These are phyloP conservation scores for Melanotaenia maccullochi DNA, from an alignment of 2,797 vertebrate species.

Conservation along the genomic window DNA sequence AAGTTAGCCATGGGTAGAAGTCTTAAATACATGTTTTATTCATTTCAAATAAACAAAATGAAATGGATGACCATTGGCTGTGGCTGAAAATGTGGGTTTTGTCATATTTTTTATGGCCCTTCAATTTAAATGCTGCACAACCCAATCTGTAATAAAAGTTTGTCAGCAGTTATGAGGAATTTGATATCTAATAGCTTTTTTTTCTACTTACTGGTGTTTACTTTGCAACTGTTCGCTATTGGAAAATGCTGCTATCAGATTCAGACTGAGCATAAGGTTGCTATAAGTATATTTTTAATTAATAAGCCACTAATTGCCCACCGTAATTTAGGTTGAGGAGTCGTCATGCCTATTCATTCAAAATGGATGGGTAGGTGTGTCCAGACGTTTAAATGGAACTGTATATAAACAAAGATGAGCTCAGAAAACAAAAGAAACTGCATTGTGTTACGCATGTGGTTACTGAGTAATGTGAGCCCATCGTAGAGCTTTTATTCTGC, in stretches of 20 bases:
- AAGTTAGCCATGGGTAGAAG: neutral
- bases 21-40: neutral
- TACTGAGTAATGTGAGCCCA: constrained; percentile 38
- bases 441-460: constrained; percentile 6
- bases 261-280: neutral
- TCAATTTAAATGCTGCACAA: neutral
- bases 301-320: neutral
- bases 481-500: constrained; percentile 25
- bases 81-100: neutral
- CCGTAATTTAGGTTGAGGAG: neutral
- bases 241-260: neutral
- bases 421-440: constrained; percentile 6
- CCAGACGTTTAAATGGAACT: neutral
- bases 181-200: neutral
- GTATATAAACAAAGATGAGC: constrained; percentile 11
- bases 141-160: no score
- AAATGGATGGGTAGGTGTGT: constrained; percentile 8
- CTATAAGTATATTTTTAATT: no score
- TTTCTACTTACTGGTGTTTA: neutral
- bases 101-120: neutral
- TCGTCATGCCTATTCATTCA: constrained; percentile 3
- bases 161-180: neutral
- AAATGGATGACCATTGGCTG: neutral
- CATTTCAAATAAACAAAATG: neutral
- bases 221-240: neutral